Evolutionary conservation across 2,113 vertebrate genomes (phyloP).

Genomic region (Alligator mississippiensis): DNA sequence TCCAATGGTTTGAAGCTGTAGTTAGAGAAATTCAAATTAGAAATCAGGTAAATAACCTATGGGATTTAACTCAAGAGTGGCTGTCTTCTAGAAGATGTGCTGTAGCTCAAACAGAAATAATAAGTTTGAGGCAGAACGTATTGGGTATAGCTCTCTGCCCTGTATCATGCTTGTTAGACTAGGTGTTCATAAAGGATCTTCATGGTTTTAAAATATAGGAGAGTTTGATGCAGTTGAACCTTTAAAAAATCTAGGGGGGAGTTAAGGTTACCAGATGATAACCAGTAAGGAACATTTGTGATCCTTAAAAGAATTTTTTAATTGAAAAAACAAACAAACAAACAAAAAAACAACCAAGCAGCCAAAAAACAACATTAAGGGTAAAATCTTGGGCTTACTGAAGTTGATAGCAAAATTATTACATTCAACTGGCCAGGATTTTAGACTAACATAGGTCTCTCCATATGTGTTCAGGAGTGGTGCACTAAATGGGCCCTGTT

Average conservation of each 20-base stretch:
- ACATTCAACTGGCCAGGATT: background rate
- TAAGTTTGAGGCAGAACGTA: background rate
- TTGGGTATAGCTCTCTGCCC: background rate
- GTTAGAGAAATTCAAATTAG: background rate
- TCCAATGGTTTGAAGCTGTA: background rate
- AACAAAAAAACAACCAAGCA: too few relatives aligned
- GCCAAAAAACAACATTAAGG: background rate
- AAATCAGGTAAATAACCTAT: background rate
- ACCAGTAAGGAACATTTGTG: background rate
- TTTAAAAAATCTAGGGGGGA: background rate
- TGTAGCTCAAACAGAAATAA: background rate
- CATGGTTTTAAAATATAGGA: background rate
- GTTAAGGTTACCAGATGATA: conserved; percentile 4
- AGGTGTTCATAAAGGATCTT: background rate
- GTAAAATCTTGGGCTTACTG: background rate
- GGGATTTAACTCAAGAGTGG: too few relatives aligned
- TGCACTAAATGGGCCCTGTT: too few relatives aligned
- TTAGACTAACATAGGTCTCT: too few relatives aligned
- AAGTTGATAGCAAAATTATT: background rate
- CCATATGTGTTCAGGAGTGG: too few relatives aligned
- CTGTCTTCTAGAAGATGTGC: background rate
- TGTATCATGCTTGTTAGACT: background rate
- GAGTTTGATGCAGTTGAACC: background rate
- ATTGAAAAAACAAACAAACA: too few relatives aligned
- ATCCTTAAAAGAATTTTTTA: conserved; percentile 11